A percentile compares a stretch with the other conserved stretches of the same genome.
Conservation (phyloP, 2,888 invertebrate species). For the Branchellion lobata region DNA sequence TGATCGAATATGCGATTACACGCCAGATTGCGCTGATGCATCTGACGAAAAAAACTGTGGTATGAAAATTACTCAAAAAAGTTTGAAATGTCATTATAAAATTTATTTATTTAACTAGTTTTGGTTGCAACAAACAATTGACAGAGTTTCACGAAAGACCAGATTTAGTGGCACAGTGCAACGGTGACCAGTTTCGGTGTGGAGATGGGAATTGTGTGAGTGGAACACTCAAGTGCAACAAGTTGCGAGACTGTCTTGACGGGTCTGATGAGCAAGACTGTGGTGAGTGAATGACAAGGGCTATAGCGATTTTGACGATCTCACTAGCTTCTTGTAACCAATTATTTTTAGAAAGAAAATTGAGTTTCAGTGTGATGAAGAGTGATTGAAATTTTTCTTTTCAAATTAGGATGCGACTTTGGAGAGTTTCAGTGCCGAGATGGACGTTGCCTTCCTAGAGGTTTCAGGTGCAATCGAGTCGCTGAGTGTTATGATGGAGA, state of each 20-base stretch:
- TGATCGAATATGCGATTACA: conserved; percentile 79
- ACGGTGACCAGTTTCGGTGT: conserved; percentile 47
- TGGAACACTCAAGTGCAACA: conserved; percentile 68
- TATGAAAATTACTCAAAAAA: no score
- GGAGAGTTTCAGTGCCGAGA: conserved; percentile 62
- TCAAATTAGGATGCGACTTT: conserved; percentile 27
- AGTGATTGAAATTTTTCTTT: no score
- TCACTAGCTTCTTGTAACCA: neutral
- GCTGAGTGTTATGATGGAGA: conserved; percentile 61
- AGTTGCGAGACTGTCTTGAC: conserved; percentile 88
- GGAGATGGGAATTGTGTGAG: conserved; percentile 48
- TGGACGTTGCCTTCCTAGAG: conserved; percentile 74
- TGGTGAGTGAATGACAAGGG: neutral
- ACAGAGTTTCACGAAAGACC: no score
- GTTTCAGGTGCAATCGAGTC: conserved; percentile 67
- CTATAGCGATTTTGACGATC: neutral
- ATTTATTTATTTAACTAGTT: no score
- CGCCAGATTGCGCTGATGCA: conserved; percentile 69
- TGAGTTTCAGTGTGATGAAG: neutral
- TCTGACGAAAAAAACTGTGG: conserved; percentile 67
- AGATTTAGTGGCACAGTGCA: conserved; percentile 38
- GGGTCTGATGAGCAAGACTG: conserved; percentile 84
- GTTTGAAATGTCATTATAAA: no score
- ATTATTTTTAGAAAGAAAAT: neutral
- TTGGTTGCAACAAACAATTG: no score